phyloP scores from a whole-genome alignment of 1,140 invertebrate species.

The Tetraneura akinire region DNA sequence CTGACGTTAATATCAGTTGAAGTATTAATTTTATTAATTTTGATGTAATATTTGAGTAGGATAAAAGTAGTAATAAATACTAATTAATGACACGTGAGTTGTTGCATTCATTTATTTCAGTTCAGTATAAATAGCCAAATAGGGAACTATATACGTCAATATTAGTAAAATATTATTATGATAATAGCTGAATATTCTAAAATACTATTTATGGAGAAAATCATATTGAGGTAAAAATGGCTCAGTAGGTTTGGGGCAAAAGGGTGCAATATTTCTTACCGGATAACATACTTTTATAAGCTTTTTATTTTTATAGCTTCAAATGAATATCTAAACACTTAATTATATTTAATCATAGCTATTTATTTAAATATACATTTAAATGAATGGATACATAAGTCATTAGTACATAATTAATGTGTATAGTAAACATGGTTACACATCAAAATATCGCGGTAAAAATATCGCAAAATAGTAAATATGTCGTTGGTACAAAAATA shows the following conservation, averaged over 20 bases:
- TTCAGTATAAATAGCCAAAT: neutral
- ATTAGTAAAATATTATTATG: neutral
- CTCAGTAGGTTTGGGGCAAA: neutral
- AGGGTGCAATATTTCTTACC: neutral
- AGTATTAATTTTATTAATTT: no score
- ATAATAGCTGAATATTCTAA: neutral
- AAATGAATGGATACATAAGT: no score
- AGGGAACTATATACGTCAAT: neutral
- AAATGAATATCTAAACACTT: no score
- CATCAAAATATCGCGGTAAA: no score
- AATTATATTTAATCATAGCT: no score
- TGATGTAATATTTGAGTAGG: neutral
- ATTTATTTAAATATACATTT: no score
- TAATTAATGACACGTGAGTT: neutral
- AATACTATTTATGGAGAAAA: neutral
- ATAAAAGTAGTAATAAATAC: constrained; percentile 1
- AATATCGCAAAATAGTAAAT: neutral
- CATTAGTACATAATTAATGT: no score
- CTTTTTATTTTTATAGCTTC: no score
- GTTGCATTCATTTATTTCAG: neutral
- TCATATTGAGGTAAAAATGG: neutral
- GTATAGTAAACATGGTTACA: no score
- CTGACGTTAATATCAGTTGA: neutral
- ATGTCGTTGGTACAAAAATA: neutral
- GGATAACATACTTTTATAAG: neutral